Conservation (phyloP, 2,113 vertebrate species). For the Triplophysa tibetana region DNA sequence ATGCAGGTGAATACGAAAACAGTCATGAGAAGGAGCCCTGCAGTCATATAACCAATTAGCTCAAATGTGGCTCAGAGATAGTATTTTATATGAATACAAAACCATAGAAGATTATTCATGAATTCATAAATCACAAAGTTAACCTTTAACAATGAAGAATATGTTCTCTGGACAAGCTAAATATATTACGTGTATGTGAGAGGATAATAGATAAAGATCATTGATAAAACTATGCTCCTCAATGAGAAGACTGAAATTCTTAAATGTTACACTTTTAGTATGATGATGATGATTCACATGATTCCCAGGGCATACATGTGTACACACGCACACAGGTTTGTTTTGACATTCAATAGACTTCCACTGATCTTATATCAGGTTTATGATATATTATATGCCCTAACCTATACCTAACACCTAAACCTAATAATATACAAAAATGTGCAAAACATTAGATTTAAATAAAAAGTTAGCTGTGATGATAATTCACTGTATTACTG, state of each 20-base stretch:
- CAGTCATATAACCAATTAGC: constrained; percentile 22
- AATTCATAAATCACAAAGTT: constrained; percentile 38
- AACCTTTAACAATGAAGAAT: constrained; percentile 22
- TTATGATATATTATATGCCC: too few relatives aligned
- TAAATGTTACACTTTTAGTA: not conserved
- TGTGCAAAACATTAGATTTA: too few relatives aligned
- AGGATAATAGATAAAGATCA: not conserved
- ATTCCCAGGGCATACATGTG: too few relatives aligned
- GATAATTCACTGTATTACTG: too few relatives aligned
- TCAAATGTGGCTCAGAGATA: constrained; percentile 34
- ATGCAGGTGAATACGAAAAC: not conserved
- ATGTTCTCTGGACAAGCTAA: not conserved
- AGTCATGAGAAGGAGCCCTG: constrained; percentile 19
- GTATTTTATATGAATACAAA: constrained; percentile 17
- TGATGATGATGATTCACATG: too few relatives aligned
- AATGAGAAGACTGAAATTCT: not conserved
- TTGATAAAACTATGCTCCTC: too few relatives aligned
- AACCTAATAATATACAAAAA: too few relatives aligned
- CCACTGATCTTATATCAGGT: too few relatives aligned
- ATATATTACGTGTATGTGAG: not conserved
- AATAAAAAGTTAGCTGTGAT: too few relatives aligned
- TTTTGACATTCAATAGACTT: too few relatives aligned
- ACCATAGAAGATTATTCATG: constrained; percentile 19
- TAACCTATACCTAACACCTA: too few relatives aligned
- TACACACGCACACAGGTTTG: not conserved